Conservation (phyloP, 92 coral and sea anemone species). For the Epizoanthus scotinus region DNA sequence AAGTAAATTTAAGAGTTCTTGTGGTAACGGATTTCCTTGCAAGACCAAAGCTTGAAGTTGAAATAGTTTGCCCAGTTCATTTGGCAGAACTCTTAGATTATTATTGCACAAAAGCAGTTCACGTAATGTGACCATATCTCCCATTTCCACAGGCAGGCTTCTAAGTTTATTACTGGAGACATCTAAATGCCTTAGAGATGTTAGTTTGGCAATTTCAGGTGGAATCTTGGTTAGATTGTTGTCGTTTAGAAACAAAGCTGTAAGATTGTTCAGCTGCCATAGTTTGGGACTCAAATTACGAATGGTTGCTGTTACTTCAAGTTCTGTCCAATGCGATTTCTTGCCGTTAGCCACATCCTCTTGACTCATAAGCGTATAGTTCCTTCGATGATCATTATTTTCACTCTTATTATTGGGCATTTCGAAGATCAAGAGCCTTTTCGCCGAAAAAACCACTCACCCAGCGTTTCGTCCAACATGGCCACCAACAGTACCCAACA, state of each 20-base stretch:
- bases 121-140: conserved; percentile 99
- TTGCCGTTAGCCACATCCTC: conserved; percentile 94
- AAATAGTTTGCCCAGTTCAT: conserved; percentile 98
- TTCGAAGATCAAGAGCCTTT: conserved; percentile 90
- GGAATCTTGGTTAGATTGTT: conserved; percentile 96
- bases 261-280: conserved; percentile 97
- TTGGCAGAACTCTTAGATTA: conserved; percentile 89
- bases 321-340: conserved; percentile 96
- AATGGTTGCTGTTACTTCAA: conserved; percentile 97
- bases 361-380: conserved; percentile 83
- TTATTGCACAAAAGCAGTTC: conserved; percentile 98
- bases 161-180: conserved; percentile 96
- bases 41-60: conserved; percentile 96
- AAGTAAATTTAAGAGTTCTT: conserved; percentile 80
- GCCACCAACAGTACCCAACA: conserved; percentile 60
- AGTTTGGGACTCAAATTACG: conserved; percentile 99
- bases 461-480: conserved; percentile 87
- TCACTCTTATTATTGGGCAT: conserved; percentile 98
- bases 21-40: conserved; percentile 95
- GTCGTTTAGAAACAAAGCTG: conserved; percentile 93
- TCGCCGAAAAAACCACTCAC: conserved; percentile 66
- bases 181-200: conserved; percentile 90
- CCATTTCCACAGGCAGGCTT: conserved; percentile 99
- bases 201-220: conserved; percentile 90
- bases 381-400: conserved; percentile 95